Conservation (phyloP, 2,888 invertebrate species). For the Tanypteryx hageni region DNA sequence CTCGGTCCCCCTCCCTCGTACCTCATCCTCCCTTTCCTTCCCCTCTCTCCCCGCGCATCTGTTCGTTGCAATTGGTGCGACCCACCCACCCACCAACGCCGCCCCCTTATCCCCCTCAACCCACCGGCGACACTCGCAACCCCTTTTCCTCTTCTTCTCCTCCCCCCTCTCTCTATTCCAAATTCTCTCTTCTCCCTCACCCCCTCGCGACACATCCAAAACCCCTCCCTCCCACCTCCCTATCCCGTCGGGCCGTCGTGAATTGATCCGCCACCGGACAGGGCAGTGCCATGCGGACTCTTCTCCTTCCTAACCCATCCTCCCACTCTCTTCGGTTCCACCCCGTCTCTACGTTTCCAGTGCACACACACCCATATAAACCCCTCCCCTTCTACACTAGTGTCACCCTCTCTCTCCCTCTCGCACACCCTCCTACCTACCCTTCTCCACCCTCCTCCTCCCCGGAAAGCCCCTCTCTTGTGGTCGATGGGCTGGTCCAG, state of each 20-base stretch:
- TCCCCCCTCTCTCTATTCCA: neutral
- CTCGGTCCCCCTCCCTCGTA: neutral
- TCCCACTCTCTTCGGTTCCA: neutral
- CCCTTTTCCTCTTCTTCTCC: slow-evolving; percentile 7
- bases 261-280: neutral
- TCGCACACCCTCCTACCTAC: neutral
- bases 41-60: slow-evolving; percentile 42
- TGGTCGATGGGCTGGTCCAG: slow-evolving; percentile 49
- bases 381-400: neutral
- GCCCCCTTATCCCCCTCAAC: neutral
- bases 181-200: neutral
- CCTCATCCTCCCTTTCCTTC: neutral
- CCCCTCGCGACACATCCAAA: neutral
- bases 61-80: slow-evolving; percentile 40
- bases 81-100: neutral
- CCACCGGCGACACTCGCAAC: slow-evolving; percentile 12
- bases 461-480: neutral
- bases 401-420: neutral
- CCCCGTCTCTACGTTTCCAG: neutral
- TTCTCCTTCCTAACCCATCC: neutral
- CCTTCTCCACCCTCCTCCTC: neutral
- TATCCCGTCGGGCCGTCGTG: neutral
- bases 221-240: neutral
- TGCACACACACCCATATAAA: neutral
- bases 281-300: neutral